Evolutionary conservation across 2,888 invertebrate genomes (phyloP), one percentile per base, ranked within the genome.

Genomic region (Thera obeliscata): DNA sequence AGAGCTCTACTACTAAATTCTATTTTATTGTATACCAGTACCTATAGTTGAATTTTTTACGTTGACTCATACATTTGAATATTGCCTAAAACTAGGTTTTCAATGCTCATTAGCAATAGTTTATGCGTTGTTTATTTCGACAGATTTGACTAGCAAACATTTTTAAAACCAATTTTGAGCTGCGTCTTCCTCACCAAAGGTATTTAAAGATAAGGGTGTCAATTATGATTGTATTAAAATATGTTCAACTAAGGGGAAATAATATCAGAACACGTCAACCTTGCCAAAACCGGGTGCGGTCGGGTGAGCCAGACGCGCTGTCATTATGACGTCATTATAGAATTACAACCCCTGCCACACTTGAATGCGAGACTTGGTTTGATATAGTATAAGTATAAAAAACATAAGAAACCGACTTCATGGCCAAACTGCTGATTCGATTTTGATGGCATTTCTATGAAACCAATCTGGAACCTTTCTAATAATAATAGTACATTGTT

Each of bases 251-350:
- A 54, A 63, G 63, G 61, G 66, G 49, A 35, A 52, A 46, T 48
- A 36, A 56, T 54, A 61, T 48, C 49, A 33, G 56, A 68, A 67
- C 64, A 64, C 58, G 66, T 62, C 66, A 76, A 78, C 80, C 81
- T 81, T 82, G 76, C 78, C 70, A 56, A 70, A 49, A 70, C 67
- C 70, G 81, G 82, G 85, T 75, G 85, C 76, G 83, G 82, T 75
- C 75, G 64, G 22, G 41, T 52, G 61, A 58, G 66, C 68, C 80
- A 75, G 77, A 73, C 77, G 66, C 67, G 59, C 75, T 66, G 71
- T 71, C 63, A 71, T 70, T 69, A 74, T 83, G 81, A 83, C 80
- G 80, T 84, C 83, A 85, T 78, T 67, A 70, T 68, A 58, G 70
- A 71, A 71, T 67, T 56, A 72, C 72, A 66, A 67, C 72, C 69